phyloP scores from a whole-genome alignment of 2,888 invertebrate species.

The Eupithecia subfuscata region DNA sequence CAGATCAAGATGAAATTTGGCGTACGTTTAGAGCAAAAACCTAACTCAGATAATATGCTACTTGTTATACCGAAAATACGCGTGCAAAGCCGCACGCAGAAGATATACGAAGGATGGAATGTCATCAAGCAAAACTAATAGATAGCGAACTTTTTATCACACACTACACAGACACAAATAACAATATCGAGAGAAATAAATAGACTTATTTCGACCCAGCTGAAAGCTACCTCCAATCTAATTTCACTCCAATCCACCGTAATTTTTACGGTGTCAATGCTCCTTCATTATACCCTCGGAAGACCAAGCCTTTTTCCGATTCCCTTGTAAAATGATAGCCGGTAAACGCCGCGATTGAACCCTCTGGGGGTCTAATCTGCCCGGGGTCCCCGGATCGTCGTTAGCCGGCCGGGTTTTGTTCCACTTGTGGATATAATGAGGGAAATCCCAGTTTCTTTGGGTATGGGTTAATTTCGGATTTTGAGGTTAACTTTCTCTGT shows the following conservation, averaged over 20 bases:
- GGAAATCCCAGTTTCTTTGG: slow-evolving; percentile 26
- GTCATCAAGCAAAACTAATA: not conserved
- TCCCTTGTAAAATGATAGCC: slow-evolving; percentile 46
- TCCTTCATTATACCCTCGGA: slow-evolving; percentile 22
- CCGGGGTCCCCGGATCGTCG: slow-evolving; percentile 53
- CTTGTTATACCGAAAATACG: too few relatives aligned
- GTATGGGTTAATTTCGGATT: slow-evolving; percentile 6
- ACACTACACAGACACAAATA: not conserved
- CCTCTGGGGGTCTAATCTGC: slow-evolving; percentile 61
- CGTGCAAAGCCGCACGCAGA: too few relatives aligned
- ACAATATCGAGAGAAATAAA: not conserved
- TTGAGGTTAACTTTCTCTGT: not conserved
- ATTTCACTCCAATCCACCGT: slow-evolving; percentile 15
- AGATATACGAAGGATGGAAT: not conserved
- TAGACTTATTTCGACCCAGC: not conserved
- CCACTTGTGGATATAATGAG: slow-evolving; percentile 33
- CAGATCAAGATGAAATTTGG: too few relatives aligned
- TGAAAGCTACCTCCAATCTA: slow-evolving; percentile 11
- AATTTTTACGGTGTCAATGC: slow-evolving; percentile 18
- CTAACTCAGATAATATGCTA: too few relatives aligned
- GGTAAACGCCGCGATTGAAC: slow-evolving; percentile 59
- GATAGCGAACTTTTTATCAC: not conserved
- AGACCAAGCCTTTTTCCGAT: slow-evolving; percentile 31
- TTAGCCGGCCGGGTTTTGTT: slow-evolving; percentile 44
- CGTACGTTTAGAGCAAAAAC: too few relatives aligned